Conservation (phyloP, 2,113 vertebrate species). For the Psilopogon haemacephalus region DNA sequence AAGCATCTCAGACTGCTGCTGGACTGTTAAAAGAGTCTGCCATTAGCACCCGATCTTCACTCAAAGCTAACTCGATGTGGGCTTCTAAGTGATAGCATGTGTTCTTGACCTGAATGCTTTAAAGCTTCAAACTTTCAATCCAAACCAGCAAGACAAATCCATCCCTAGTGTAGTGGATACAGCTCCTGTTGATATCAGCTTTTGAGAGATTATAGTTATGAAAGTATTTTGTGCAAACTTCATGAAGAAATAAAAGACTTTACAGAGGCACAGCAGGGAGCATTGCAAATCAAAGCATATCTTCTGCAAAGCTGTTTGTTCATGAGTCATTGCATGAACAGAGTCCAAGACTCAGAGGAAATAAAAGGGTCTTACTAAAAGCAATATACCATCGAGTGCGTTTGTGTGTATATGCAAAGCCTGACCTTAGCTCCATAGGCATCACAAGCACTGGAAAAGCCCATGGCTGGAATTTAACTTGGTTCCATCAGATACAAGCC, state of each 20-base stretch:
- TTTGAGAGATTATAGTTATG: constrained; percentile 18
- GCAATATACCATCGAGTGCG: constrained; percentile 26
- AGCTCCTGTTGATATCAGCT: neutral
- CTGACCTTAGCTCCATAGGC: neutral
- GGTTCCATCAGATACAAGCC: neutral
- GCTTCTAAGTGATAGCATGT: neutral
- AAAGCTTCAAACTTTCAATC: neutral
- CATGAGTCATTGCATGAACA: constrained; percentile 61
- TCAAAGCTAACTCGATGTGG: neutral
- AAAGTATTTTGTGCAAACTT: constrained; percentile 23
- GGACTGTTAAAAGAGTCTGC: neutral
- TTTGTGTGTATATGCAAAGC: constrained; percentile 35
- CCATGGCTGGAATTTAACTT: constrained; percentile 14
- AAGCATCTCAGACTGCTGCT: neutral
- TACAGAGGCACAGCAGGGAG: constrained; percentile 45
- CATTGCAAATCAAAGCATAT: constrained; percentile 58
- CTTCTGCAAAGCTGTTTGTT: constrained; percentile 60
- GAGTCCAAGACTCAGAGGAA: constrained; percentile 56
- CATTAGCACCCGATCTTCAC: neutral
- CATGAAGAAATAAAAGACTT: constrained; percentile 47
- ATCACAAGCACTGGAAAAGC: constrained; percentile 18
- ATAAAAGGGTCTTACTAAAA: constrained; percentile 61
- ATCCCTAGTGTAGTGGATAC: neutral
- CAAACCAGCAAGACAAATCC: neutral
- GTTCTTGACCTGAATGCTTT: neutral